Evolutionary conservation across 2,113 vertebrate genomes (phyloP).

Genomic region (Butorides virescens): DNA sequence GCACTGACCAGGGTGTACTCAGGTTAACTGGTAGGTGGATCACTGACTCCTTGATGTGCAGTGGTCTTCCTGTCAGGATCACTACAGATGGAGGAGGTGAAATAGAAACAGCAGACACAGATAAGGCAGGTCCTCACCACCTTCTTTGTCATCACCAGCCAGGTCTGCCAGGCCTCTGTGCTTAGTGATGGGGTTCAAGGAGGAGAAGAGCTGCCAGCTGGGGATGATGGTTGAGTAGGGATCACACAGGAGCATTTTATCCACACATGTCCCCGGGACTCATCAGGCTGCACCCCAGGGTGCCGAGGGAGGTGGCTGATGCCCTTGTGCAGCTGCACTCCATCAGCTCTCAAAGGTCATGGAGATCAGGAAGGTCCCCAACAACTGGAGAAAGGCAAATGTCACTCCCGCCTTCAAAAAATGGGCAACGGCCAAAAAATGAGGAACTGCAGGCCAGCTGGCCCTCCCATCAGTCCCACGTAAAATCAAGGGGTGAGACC

Average conservation of each 20-base stretch:
- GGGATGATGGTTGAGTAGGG: too few species aligned
- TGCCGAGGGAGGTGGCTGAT: neutral
- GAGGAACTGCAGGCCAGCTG: rapidly evolving
- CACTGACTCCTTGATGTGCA: neutral
- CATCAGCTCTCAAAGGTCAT: neutral
- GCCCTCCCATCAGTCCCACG: neutral
- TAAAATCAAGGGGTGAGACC: neutral
- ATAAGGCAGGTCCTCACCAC: neutral
- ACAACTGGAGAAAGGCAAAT: neutral
- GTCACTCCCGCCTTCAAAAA: neutral
- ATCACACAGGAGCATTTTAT: neutral
- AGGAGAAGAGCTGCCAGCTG: neutral
- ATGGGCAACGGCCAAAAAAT: neutral
- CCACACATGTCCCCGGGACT: rapidly evolving
- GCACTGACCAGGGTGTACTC: rapidly evolving
- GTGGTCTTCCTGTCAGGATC: neutral
- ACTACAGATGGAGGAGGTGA: neutral
- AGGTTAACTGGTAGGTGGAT: neutral
- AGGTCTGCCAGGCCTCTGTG: neutral
- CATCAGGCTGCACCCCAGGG: neutral
- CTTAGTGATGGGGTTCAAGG: neutral
- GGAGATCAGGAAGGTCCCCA: neutral
- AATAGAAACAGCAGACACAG: neutral
- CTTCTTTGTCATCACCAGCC: neutral
- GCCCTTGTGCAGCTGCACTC: neutral